A percentile compares a stretch with the other conserved stretches of the same genome.
Evolutionary conservation across 1,140 invertebrate species (phyloP).

Genomic region (Drosophila subobscura): DNA sequence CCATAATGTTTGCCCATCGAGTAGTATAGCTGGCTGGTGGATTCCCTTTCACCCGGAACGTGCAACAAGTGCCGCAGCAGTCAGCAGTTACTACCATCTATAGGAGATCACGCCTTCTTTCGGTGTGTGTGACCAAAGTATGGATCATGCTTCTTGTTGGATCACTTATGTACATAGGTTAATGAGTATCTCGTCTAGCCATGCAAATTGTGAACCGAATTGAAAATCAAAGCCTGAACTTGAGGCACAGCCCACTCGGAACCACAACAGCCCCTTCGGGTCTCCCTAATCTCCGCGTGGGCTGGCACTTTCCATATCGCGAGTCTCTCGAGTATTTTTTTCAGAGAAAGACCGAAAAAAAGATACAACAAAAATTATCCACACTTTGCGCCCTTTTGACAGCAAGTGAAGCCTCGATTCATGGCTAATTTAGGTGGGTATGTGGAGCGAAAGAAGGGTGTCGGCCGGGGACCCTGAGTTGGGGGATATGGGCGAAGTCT

Average conservation of each 20-base stretch:
- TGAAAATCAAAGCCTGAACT: conserved; percentile 55
- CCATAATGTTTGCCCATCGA: conserved; percentile 14
- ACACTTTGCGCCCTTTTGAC: conserved; percentile 67
- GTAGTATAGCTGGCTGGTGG: too few relatives aligned
- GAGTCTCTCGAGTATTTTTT: conserved; percentile 26
- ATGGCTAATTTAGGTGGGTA: conserved; percentile 36
- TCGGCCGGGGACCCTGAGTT: background rate
- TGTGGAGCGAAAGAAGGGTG: background rate
- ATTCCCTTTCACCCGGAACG: conserved; percentile 15
- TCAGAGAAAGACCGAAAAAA: conserved; percentile 16
- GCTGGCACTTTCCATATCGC: conserved; percentile 43
- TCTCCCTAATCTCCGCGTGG: conserved; percentile 32
- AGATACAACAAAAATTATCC: conserved; percentile 41
- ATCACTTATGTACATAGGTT: conserved; percentile 54
- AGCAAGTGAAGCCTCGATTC: conserved; percentile 32
- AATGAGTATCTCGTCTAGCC: conserved; percentile 63
- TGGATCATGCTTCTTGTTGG: conserved; percentile 58
- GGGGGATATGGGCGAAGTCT: conserved; percentile 44
- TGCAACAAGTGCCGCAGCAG: conserved; percentile 37
- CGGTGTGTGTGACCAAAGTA: conserved; percentile 57
- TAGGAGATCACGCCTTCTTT: conserved; percentile 16
- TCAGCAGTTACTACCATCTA: conserved; percentile 12
- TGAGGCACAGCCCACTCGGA: conserved; percentile 28
- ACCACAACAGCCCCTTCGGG: too few relatives aligned
- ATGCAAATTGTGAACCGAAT: conserved; percentile 60